These are phyloP conservation scores for Oryzias melastigma DNA, from an alignment of 2,113 vertebrate species.

Conservation along the genomic window DNA sequence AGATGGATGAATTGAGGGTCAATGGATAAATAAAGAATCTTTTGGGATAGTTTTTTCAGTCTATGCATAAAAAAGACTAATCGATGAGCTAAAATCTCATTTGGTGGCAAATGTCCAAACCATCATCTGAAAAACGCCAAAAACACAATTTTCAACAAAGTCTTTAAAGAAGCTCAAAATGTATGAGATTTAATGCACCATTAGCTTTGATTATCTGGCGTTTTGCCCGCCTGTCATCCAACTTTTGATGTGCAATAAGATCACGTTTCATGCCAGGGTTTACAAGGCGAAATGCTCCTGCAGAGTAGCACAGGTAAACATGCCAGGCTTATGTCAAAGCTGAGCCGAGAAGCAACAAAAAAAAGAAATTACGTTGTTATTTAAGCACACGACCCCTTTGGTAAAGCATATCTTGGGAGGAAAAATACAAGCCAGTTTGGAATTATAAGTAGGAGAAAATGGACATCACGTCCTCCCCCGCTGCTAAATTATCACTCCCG, in stretches of 20 bases:
- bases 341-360: background rate
- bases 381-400: background rate
- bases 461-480: background rate
- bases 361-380: background rate
- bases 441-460: slow-evolving; percentile 1
- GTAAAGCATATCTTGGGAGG: background rate
- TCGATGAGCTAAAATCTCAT: no score
- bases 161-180: no score
- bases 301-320: background rate
- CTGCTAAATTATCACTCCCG: slow-evolving; percentile 27
- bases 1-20: no score
- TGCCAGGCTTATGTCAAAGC: background rate
- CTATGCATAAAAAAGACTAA: no score
- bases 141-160: no score
- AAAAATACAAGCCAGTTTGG: background rate
- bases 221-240: no score
- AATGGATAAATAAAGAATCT: no score
- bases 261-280: background rate
- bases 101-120: no score
- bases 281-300: background rate
- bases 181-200: no score
- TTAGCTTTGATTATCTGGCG: no score
- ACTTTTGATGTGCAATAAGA: background rate
- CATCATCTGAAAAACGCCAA: no score
- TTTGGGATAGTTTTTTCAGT: no score